Evolutionary conservation across 1,140 invertebrate species (phyloP).

Genomic region (Aphis craccivora): DNA sequence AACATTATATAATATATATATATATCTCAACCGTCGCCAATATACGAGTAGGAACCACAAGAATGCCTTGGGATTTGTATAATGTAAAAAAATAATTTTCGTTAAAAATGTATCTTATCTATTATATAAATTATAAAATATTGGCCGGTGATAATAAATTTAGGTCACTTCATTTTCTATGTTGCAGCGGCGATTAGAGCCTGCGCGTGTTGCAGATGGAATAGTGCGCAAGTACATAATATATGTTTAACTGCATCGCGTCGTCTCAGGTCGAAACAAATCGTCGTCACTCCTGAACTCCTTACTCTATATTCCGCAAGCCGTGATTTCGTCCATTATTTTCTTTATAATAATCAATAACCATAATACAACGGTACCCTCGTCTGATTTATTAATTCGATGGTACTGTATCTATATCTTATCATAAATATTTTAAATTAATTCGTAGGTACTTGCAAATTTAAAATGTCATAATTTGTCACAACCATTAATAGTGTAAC

Average conservation of each 20-base stretch:
- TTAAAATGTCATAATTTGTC: not conserved
- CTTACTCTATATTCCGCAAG: not conserved
- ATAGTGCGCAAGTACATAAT: not conserved
- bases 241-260: not conserved
- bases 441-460: not conserved
- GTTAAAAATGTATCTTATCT: not conserved
- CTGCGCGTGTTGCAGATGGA: not conserved
- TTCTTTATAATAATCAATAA: not conserved
- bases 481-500: not conserved
- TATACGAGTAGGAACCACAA: no score
- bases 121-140: not conserved
- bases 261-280: not conserved
- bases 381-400: not conserved
- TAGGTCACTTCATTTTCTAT: not conserved
- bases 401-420: not conserved
- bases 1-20: no score
- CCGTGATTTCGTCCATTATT: not conserved
- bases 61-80: not conserved
- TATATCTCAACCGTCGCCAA: not conserved
- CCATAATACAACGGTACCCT: not conserved
- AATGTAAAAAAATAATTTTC: not conserved
- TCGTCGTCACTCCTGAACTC: not conserved
- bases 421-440: no score
- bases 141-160: not conserved
- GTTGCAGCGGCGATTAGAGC: not conserved